Base-by-base conservation (phyloP, 2,888 invertebrate genomes). In the Magallana nippona region DNA sequence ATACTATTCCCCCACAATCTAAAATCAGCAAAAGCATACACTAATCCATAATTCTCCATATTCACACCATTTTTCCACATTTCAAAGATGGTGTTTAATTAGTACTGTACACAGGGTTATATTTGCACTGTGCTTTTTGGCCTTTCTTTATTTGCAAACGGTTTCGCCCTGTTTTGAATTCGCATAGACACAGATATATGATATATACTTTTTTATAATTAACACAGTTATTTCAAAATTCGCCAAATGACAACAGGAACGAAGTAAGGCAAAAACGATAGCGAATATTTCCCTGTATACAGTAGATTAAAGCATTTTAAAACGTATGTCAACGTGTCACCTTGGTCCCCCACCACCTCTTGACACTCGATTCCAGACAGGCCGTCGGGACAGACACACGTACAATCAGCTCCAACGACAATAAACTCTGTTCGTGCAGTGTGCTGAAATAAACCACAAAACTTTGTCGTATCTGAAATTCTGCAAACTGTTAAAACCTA, bases 301-400 rank as follows among this genome's bases (percentile, higher is more conserved):
- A 15, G 8, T 58, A 5, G n/a, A 60, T 60, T n/a, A 8, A 15
- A 60, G n/a, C 60, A n/a, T 8, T 1, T n/a, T n/a, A 10, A 60
- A 15, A 60, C 60, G 10, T 22, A 44, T 44, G 44, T 44, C 44
- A 44, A 44, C 8, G 3, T 44, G 44, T 44, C 44, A 77, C 77
- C 77, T 77, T 0, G 44, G 22, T 78, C 78, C 11, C 19, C n/a
- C 2, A 13, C 13, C 17, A 78, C 78, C 11, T 22, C 27, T 27
- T 57, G 22, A 58, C 80, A 80, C 11, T 17, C 17, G 0, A 58
- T 57, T 80, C 80, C 80, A 19, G 19, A 57, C 22, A 57, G 1
- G 15, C 80, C 80, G 22, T 55, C 55, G 58, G 80, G 80, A 58
- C 80, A 80, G 2, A 58, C 58, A 57, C 80, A 80, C 0, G 19